Conservation (phyloP, 2,888 invertebrate genomes). For the Neocrepidodera transversa region DNA sequence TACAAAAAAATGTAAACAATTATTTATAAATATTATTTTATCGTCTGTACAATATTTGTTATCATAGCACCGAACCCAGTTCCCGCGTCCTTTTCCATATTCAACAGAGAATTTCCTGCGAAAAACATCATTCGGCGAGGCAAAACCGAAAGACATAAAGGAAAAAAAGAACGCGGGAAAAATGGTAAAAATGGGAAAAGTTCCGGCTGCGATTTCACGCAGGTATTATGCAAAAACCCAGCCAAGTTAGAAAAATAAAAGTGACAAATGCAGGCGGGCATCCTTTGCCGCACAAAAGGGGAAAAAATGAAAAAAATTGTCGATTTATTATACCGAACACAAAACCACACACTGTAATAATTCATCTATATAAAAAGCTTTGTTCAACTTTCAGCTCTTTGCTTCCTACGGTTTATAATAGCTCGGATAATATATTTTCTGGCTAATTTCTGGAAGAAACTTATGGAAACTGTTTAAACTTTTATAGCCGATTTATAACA, state of each 20-base stretch:
- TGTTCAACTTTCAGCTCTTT: slow-evolving; percentile 29
- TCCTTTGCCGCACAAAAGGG: slow-evolving; percentile 36
- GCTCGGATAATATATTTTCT: slow-evolving; percentile 20
- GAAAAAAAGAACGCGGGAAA: background rate
- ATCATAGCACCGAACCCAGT: too few relatives aligned
- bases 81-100: too few relatives aligned
- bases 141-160: too few relatives aligned
- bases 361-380: slow-evolving; percentile 39
- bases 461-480: slow-evolving; percentile 3
- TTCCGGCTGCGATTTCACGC: slow-evolving; percentile 28
- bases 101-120: too few relatives aligned
- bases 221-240: slow-evolving; percentile 42
- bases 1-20: too few relatives aligned
- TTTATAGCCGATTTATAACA: background rate
- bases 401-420: slow-evolving; percentile 19
- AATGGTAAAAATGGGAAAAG: slow-evolving; percentile 21
- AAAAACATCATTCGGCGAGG: too few relatives aligned
- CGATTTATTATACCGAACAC: slow-evolving; percentile 55
- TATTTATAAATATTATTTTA: too few relatives aligned
- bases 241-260: slow-evolving; percentile 47
- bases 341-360: slow-evolving; percentile 42
- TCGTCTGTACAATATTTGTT: too few relatives aligned
- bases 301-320: slow-evolving; percentile 44
- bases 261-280: slow-evolving; percentile 53
- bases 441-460: slow-evolving; percentile 23